Conservation (phyloP, 2,113 vertebrate species). For the Echinops telfairi region DNA sequence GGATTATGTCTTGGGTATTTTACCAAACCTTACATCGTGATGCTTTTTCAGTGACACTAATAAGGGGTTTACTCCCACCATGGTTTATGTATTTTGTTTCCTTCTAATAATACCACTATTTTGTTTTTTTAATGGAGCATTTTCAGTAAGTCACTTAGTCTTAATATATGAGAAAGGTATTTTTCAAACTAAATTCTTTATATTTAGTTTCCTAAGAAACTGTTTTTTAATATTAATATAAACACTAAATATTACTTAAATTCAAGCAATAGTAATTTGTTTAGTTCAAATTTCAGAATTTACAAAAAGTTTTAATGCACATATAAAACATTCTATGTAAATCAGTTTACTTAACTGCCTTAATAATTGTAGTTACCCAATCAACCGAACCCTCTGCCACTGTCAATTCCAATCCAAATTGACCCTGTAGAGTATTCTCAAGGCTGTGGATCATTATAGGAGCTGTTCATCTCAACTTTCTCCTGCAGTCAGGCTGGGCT, state of each 20-base stretch:
- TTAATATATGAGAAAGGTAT: not conserved
- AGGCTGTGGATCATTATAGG: no score
- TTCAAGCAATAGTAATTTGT: not conserved
- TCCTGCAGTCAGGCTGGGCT: no score
- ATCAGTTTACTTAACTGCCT: not conserved
- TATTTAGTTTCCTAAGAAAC: not conserved
- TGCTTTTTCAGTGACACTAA: not conserved
- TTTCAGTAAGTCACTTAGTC: not conserved
- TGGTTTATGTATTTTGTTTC: not conserved
- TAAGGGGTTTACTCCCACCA: not conserved
- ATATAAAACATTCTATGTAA: not conserved
- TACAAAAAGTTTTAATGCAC: not conserved
- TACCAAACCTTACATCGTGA: not conserved
- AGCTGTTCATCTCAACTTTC: no score
- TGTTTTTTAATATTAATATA: not conserved
- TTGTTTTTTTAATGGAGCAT: not conserved
- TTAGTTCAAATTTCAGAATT: not conserved
- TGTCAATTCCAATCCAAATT: no score
- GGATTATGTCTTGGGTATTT: not conserved
- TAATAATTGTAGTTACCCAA: not conserved
- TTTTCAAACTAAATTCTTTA: not conserved
- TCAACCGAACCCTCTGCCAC: no score
- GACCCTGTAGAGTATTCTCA: no score
- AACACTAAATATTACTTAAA: not conserved
- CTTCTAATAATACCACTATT: not conserved